phyloP scores from a whole-genome alignment of 2,888 invertebrate genomes.

The Cataglyphis rosenhaueri region DNA sequence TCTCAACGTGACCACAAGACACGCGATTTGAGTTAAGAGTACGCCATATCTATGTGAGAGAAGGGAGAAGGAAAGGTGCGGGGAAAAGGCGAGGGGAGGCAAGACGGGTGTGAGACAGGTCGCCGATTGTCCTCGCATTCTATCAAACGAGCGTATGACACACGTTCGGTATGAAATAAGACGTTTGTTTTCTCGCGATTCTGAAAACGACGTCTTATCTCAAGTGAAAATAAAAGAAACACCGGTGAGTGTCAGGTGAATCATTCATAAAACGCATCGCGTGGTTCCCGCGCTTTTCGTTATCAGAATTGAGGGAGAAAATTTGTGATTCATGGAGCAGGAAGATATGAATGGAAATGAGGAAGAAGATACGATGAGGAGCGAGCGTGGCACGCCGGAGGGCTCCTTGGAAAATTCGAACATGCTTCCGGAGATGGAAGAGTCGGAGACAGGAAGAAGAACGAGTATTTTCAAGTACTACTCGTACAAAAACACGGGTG shows the following conservation, averaged over 20 bases:
- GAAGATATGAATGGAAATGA: slow-evolving; percentile 22
- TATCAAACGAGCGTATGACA: slow-evolving; percentile 37
- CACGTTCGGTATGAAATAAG: background rate
- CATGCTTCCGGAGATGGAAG: slow-evolving; percentile 62
- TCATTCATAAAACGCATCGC: no score
- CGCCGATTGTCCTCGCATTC: slow-evolving; percentile 51
- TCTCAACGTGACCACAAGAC: slow-evolving; percentile 44
- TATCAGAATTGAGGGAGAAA: background rate
- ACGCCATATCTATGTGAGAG: slow-evolving; percentile 8
- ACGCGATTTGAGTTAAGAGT: slow-evolving; percentile 16
- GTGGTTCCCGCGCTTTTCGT: background rate
- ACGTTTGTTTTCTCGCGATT: background rate
- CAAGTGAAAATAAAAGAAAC: background rate
- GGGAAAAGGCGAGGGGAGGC: slow-evolving; percentile 23
- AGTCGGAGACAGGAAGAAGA: slow-evolving; percentile 75
- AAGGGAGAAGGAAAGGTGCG: background rate
- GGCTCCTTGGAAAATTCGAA: slow-evolving; percentile 64
- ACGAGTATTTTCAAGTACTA: slow-evolving; percentile 82
- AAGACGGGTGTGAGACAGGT: slow-evolving; percentile 7
- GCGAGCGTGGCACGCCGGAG: slow-evolving; percentile 47
- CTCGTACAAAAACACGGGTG: slow-evolving; percentile 78
- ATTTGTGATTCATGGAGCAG: slow-evolving; percentile 55
- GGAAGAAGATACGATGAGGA: slow-evolving; percentile 1
- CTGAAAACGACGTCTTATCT: background rate
- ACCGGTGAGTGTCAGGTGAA: no score